Conservation (phyloP, 2,113 vertebrate genomes). For the Nettapus auritus region DNA sequence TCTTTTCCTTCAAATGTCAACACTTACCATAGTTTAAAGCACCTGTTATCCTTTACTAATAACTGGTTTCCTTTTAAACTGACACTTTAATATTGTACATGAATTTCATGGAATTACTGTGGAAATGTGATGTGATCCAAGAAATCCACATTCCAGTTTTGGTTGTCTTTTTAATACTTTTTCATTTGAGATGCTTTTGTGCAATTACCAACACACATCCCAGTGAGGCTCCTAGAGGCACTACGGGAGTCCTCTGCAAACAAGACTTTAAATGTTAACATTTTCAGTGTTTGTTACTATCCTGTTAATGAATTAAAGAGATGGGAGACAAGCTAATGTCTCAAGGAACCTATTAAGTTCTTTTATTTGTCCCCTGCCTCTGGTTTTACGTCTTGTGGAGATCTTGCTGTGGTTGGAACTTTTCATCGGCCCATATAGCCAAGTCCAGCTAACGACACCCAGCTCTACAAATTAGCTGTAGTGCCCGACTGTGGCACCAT, state of each 20-base stretch:
- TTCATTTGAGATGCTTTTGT: background rate
- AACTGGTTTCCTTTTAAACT: slow-evolving; percentile 79
- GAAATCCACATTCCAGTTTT: slow-evolving; percentile 51
- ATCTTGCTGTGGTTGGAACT: background rate
- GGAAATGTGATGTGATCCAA: slow-evolving; percentile 67
- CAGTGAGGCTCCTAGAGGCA: background rate
- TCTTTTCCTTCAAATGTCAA: slow-evolving; percentile 79
- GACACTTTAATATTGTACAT: slow-evolving; percentile 78
- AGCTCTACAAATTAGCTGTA: fast-evolving
- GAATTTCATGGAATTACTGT: slow-evolving; percentile 74
- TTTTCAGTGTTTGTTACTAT: background rate
- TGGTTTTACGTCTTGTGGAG: background rate
- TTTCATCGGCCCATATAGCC: background rate
- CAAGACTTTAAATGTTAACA: background rate
- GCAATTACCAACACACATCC: background rate
- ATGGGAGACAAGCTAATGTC: background rate
- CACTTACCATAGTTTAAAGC: slow-evolving; percentile 72
- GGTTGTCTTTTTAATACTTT: slow-evolving; percentile 30
- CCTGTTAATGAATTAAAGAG: background rate
- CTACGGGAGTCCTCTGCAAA: background rate
- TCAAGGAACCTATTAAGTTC: background rate
- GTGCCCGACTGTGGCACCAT: fast-evolving
- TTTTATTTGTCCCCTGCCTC: background rate
- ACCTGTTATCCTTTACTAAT: slow-evolving; percentile 81
- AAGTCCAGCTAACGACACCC: background rate